Base-by-base conservation (phyloP, 2,888 invertebrate species). In the Scrobipalpa atriplicella region DNA sequence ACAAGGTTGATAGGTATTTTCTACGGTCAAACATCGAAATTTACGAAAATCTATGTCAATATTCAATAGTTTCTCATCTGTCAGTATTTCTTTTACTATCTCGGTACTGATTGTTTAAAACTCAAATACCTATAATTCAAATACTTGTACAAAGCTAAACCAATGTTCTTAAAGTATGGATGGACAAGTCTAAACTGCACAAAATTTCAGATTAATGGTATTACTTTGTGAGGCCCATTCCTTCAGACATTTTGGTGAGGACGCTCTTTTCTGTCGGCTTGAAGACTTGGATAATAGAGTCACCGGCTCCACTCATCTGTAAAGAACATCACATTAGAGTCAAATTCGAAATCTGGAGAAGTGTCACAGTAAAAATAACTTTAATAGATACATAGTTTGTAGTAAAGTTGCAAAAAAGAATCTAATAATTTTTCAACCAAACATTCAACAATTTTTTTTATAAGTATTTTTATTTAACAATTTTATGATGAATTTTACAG, bases 201-300 rank as follows among this genome's bases (percentile, higher is more conserved):
- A 16, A 47, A 16, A 38, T 16, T 16, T 38, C n/a, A n/a, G 11
- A 7, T 5, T 5, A 5, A 9, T 43, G 0, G 43, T 19, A 19
- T 19, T 83, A 85, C 72, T 84, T 72, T 18, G 75, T 70, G 41
- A 88, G 70, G 65, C 70, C 75, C 69, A 88, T 69, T 36, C 82
- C 80, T 68, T 90, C 89, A 7, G 85, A 81, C 76, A 90, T 77
- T 75, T 89, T 89, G 70, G 86, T 83, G 3, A 88, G 60, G 7
- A 83, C 70, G 64, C 85, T 85, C 72, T 87, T 90, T 72, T 92
- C 90, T 0, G 90, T 89, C 0, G 90, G 91, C 62, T 87, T 90
- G 71, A 90, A 88, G 6, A 87, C 89, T 60, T 90, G 79, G 1
- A 90, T 88, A 0, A 91, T 87, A 0, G 90, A 85, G 64, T 91